Base-by-base conservation (phyloP, 2,113 vertebrate species). In the Corythornis madagascariensis region DNA sequence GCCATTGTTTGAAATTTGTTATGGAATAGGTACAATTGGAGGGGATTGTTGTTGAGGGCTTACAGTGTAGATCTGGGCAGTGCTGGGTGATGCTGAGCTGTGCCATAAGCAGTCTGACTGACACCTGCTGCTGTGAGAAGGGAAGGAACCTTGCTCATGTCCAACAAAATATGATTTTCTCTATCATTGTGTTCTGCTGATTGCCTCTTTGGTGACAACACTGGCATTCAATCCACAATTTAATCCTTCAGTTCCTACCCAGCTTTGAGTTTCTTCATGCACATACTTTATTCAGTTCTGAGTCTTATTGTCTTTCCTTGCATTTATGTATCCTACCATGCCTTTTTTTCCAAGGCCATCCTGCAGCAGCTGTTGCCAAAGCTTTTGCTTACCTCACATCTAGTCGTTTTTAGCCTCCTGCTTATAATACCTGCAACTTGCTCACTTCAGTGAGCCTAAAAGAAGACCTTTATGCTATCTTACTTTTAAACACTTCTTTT, bases 291-390 rank as follows among this genome's bases (percentile, higher is more conserved):
- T 8, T 81, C 13, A 45, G 3, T 38, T 85, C 53, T 33, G 31
- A 61, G 9, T 59, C 16, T 77, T 73, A 16, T 24, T 56, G 22
- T 26, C 52, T 71, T 3, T 61, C 13, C 48, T 76, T 83, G 33
- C 52, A n/a, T 43, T 24, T 0, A 0, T 40, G 4, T 74, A 22
- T 81, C 52, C 69, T 81, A 45, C 28, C 13, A 35, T 86, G 20
- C 43, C 14, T 3, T 56, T 91, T 83, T 73, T 86, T 9, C 24
- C 9, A 42, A 83, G 66, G 24, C 60, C 6, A 4, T 31, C 9
- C 47, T 85, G 12, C 21, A 72, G 64, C 38, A 50, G 4, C 59
- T 67, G 19, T 60, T 88, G 33, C 60, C 43, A 63, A 78, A 88
- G 60, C 26, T 81, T 88, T 75, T 40, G 20, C 10, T 88, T 35